Conservation (phyloP, 2,113 vertebrate genomes). For the Elachura formosa region DNA sequence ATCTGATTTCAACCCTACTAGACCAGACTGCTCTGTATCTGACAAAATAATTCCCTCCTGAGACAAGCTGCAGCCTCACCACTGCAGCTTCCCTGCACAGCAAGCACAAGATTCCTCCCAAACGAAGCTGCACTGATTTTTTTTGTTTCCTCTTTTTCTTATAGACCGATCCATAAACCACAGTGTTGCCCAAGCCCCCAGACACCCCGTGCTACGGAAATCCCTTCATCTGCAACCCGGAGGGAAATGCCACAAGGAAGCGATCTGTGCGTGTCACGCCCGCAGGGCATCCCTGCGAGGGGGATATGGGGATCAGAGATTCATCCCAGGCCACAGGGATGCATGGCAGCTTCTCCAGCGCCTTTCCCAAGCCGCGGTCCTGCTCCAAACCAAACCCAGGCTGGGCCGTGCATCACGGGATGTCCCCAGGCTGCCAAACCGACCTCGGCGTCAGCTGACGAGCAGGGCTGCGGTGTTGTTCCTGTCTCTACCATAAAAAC, state of each 20-base stretch:
- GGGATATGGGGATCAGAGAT: rapidly evolving
- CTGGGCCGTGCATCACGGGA: background rate
- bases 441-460: background rate
- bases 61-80: background rate
- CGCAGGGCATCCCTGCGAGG: rapidly evolving
- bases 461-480: background rate
- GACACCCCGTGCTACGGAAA: rapidly evolving
- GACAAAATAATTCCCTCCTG: background rate
- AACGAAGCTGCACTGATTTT: background rate
- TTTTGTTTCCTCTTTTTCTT: background rate
- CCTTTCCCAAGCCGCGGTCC: background rate
- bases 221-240: background rate
- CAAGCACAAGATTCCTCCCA: background rate
- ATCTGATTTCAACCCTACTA: background rate
- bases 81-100: background rate
- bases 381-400: background rate
- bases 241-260: background rate
- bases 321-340: rapidly evolving
- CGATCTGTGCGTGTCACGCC: background rate
- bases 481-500: background rate
- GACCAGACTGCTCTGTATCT: background rate
- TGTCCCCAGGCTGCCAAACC: background rate
- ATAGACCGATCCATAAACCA: background rate
- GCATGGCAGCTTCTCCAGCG: background rate
- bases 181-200: background rate